Conservation (phyloP, 1,140 invertebrate genomes). For the Sinonovacula constricta region DNA sequence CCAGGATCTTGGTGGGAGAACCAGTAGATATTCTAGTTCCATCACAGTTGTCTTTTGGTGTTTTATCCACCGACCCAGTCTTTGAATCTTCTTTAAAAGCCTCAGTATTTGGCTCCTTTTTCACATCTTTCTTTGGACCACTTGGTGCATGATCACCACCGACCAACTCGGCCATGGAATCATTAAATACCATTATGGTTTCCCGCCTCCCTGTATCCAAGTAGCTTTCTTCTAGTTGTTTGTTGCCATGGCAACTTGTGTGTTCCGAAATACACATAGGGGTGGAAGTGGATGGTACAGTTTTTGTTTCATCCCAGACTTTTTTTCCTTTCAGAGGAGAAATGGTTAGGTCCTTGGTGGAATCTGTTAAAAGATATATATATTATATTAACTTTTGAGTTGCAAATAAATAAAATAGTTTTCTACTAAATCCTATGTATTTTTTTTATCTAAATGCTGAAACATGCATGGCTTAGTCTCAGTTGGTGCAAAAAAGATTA, state of each 20-base stretch:
- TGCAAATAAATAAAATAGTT: too few relatives aligned
- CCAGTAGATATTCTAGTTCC: not conserved
- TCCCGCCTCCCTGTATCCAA: not conserved
- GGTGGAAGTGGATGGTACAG: not conserved
- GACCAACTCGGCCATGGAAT: too few relatives aligned
- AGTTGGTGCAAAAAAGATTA: too few relatives aligned
- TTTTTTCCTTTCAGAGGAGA: not conserved
- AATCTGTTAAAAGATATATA: too few relatives aligned
- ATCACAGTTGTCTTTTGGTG: not conserved
- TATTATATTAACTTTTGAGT: too few relatives aligned
- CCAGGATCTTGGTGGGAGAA: too few relatives aligned
- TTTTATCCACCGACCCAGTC: not conserved
- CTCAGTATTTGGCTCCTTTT: not conserved
- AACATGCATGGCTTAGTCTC: too few relatives aligned
- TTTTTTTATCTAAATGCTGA: too few relatives aligned
- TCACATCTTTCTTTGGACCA: not conserved
- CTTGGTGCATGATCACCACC: too few relatives aligned
- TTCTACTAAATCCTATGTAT: too few relatives aligned
- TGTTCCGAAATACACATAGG: not conserved
- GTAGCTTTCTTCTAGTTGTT: slow-evolving; percentile 78
- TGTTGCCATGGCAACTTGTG: slow-evolving; percentile 68
- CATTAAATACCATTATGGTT: not conserved
- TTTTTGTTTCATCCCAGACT: not conserved
- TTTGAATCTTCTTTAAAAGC: not conserved
- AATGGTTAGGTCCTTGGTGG: not conserved